A percentile compares a stretch with the other conserved stretches of the same genome.
Evolutionary conservation across 2,113 vertebrate genomes (phyloP).

Genomic region (Excalfactoria chinensis): DNA sequence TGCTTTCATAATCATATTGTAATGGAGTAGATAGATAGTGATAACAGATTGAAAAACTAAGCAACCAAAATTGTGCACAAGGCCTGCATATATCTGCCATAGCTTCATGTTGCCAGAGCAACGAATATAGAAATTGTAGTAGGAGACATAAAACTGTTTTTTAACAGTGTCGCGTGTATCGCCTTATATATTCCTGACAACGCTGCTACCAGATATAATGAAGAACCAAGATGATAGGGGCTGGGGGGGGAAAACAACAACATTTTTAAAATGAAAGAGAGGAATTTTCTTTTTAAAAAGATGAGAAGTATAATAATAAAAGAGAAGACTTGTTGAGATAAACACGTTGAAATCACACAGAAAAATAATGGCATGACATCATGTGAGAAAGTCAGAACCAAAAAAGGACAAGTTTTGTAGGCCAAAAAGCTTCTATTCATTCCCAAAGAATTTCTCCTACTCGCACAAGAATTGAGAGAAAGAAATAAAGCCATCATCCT

Average conservation of each 20-base stretch:
- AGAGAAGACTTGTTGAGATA: slow-evolving; percentile 45
- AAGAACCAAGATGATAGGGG: background rate
- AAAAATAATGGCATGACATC: slow-evolving; percentile 67
- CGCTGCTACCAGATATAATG: background rate
- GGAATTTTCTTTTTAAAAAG: background rate
- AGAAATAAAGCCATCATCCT: slow-evolving; percentile 29
- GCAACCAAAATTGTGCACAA: background rate
- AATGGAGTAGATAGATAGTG: background rate
- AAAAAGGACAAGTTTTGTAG: slow-evolving; percentile 62
- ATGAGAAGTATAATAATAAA: background rate
- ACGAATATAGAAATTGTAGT: background rate
- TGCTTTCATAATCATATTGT: background rate
- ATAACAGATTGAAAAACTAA: background rate
- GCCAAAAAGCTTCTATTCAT: slow-evolving; percentile 60
- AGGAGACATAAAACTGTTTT: background rate
- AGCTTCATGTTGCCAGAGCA: background rate
- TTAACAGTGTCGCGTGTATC: background rate
- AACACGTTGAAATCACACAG: slow-evolving; percentile 67
- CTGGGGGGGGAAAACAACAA: background rate
- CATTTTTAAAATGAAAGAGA: background rate
- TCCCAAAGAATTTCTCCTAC: slow-evolving; percentile 61
- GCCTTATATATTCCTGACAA: background rate
- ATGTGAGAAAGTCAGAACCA: slow-evolving; percentile 65
- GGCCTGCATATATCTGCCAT: background rate
- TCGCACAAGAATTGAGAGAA: background rate